Evolutionary conservation across 30 jellyfish, hydroid and myxozoan species (phyloP).

Genomic region (Hydractinia echinata): DNA sequence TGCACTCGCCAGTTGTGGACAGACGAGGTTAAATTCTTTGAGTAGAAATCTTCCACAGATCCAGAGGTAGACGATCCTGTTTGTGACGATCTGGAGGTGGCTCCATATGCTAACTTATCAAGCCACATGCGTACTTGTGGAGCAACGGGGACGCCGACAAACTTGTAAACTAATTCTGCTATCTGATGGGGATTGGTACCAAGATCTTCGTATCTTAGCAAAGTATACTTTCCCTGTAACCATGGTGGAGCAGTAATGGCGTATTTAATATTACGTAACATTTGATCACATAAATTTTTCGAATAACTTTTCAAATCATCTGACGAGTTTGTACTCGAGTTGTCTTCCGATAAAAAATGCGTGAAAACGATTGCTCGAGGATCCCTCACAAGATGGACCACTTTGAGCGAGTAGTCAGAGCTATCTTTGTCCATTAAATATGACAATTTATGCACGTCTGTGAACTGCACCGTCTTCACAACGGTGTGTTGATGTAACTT

Average conservation of each 20-base stretch:
- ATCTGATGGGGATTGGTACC: conserved; percentile 99
- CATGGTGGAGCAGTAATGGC: conserved; percentile 99
- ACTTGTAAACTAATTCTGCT: conserved; percentile 90
- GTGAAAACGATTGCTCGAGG: conserved; percentile 97
- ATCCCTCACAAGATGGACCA: conserved; percentile 97
- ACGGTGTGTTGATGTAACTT: conserved; percentile 98
- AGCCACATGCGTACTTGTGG: conserved; percentile 99
- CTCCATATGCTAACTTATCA: conserved; percentile 87
- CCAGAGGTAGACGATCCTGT: conserved; percentile 97
- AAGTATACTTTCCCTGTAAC: conserved; percentile 97
- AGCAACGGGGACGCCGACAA: conserved; percentile 97
- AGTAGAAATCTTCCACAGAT: conserved; percentile 88
- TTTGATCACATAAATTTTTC: conserved; percentile 69
- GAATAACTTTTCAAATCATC: conserved; percentile 68
- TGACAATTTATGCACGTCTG: conserved; percentile 93
- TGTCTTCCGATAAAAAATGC: conserved; percentile 66
- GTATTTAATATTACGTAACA: conserved; percentile 88
- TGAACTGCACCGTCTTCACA: conserved; percentile 78
- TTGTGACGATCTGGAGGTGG: conserved; percentile 72
- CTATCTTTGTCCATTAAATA: conserved; percentile 98
- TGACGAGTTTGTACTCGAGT: conserved; percentile 52
- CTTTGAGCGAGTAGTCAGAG: conserved; percentile 92
- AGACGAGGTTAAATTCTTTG: conserved; percentile 89
- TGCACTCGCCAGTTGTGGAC: conserved; percentile 97
- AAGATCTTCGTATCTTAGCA: conserved; percentile 95